Evolutionary conservation across 35 echinoderm and acorn worm species (phyloP).

Genomic region (Heliocidaris tuberculata): DNA sequence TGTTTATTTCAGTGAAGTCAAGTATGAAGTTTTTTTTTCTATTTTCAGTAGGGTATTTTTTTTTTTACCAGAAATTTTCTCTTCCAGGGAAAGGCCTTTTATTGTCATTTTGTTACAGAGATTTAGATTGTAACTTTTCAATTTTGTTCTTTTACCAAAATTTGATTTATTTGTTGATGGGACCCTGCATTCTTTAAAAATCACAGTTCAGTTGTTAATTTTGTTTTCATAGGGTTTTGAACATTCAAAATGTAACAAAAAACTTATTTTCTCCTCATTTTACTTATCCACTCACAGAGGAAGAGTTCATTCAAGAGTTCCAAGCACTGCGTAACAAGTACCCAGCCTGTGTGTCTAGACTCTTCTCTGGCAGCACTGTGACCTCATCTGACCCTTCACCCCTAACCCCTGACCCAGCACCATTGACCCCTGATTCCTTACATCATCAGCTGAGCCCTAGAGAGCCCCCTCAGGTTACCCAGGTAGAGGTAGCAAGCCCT

Average conservation of each 20-base stretch:
- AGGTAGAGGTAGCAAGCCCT: neutral
- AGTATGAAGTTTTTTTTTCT: no score
- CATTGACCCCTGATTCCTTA: neutral
- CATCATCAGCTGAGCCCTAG: neutral
- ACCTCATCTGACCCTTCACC: neutral
- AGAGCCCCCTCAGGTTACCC: neutral
- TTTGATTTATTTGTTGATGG: no score
- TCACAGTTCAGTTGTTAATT: no score
- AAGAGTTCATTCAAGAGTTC: slow-evolving; percentile 78
- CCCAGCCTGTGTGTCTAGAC: slow-evolving; percentile 71
- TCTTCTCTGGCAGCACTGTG: slow-evolving; percentile 50
- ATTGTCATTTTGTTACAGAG: no score
- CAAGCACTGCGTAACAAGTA: slow-evolving; percentile 80
- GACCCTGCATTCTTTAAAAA: no score
- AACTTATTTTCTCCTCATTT: neutral
- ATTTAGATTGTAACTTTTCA: no score
- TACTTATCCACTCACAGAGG: slow-evolving; percentile 51
- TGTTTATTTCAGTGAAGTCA: no score
- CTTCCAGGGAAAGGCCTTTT: no score
- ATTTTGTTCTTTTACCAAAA: no score
- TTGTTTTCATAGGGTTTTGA: no score
- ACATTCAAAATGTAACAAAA: neutral
- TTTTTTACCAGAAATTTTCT: no score
- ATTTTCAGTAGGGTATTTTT: no score
- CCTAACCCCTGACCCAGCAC: neutral